A percentile compares a stretch with the other conserved stretches of the same genome.
phyloP scores from a whole-genome alignment of 2,113 vertebrate genomes.

The Ornithorhynchus anatinus region DNA sequence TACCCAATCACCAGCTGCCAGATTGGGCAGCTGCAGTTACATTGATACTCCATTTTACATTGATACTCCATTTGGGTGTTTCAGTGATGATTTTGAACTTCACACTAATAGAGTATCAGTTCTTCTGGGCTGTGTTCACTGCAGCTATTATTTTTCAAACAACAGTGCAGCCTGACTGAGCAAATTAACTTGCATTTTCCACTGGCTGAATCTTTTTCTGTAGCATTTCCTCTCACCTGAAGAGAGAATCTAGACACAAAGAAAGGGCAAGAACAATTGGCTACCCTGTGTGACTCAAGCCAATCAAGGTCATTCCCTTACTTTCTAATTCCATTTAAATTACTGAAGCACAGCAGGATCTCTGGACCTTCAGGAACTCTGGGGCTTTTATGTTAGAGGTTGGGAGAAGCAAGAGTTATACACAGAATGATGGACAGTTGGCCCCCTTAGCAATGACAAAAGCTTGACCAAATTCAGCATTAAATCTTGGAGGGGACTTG shows the following conservation, averaged over 20 bases:
- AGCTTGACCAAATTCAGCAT: background rate
- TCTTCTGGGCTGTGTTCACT: background rate
- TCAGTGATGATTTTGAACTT: no score
- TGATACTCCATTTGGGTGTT: no score
- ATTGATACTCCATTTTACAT: no score
- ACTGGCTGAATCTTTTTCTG: background rate
- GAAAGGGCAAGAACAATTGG: background rate
- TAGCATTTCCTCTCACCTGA: background rate
- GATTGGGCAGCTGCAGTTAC: no score
- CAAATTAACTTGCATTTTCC: background rate
- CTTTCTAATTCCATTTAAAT: background rate
- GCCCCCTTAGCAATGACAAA: background rate
- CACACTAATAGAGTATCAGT: background rate
- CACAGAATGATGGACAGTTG: background rate
- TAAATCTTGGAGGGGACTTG: background rate
- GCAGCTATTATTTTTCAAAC: background rate
- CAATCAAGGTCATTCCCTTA: background rate
- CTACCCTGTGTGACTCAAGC: background rate
- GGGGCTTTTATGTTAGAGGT: background rate
- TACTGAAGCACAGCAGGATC: background rate
- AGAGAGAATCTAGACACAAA: background rate
- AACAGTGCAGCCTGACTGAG: background rate
- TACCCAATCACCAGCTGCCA: no score
- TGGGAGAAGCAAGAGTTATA: background rate
- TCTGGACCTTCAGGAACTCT: background rate